Conservation (phyloP, 2,113 vertebrate species). For the Bubo bubo region DNA sequence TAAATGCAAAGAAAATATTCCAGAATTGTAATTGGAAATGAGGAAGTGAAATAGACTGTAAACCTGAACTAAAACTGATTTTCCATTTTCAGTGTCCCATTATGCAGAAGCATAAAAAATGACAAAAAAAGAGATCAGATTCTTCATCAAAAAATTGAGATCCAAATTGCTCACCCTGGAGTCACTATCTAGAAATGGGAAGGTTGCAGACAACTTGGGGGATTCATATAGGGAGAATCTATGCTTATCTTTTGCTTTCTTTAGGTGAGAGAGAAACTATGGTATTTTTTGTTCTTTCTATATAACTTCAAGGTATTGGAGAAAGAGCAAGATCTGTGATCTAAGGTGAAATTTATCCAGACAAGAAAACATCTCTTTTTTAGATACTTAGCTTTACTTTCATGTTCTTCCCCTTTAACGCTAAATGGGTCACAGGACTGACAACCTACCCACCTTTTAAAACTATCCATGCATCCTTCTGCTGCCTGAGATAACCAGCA, state of each 20-base stretch:
- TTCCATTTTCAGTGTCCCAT: slow-evolving; percentile 34
- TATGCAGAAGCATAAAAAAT: slow-evolving; percentile 10
- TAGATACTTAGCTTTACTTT: not conserved
- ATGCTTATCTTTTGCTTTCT: not conserved
- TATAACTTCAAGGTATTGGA: not conserved
- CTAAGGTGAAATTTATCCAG: not conserved
- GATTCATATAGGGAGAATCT: not conserved
- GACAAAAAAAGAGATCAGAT: not conserved
- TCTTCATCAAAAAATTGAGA: slow-evolving; percentile 31
- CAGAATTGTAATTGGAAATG: slow-evolving; percentile 22
- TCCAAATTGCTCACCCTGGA: not conserved
- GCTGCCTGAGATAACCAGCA: not conserved
- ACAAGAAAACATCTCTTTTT: not conserved
- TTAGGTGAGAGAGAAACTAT: not conserved
- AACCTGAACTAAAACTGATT: slow-evolving; percentile 25
- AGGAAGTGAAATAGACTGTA: slow-evolving; percentile 43
- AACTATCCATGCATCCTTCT: not conserved
- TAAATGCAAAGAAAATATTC: slow-evolving; percentile 38
- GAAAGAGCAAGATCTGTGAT: not conserved
- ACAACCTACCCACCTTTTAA: not conserved
- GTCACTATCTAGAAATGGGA: not conserved
- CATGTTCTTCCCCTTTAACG: not conserved
- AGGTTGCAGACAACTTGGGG: not conserved
- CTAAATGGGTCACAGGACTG: not conserved
- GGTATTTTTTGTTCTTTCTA: not conserved